Conservation (phyloP, 2,113 vertebrate species). For the Telmatochromis brachygnathus region DNA sequence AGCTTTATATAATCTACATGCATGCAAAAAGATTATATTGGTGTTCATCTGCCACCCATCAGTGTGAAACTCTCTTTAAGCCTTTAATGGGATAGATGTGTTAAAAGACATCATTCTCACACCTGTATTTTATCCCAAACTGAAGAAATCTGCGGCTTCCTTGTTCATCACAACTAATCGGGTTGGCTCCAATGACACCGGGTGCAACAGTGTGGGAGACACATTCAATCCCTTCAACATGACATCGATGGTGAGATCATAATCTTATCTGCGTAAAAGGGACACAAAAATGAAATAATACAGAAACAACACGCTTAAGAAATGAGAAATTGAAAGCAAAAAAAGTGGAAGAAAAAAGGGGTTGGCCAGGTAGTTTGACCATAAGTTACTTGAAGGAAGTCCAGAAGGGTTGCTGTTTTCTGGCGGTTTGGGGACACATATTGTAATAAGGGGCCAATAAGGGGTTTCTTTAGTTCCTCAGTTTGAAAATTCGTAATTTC, state of each 20-base stretch:
- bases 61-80: background rate
- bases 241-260: slow-evolving; percentile 46
- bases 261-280: background rate
- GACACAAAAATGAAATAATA: background rate
- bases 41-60: background rate
- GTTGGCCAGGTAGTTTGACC: background rate
- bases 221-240: slow-evolving; percentile 71
- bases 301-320: background rate
- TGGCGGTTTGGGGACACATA: background rate
- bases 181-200: background rate
- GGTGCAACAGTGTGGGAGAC: slow-evolving; percentile 25
- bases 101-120: background rate
- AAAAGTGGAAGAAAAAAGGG: background rate
- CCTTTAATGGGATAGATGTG: background rate
- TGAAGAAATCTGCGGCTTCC: slow-evolving; percentile 18
- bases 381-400: background rate
- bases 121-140: background rate
- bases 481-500: background rate
- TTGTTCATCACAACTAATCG: slow-evolving; percentile 47
- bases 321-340: background rate
- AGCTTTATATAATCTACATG: background rate
- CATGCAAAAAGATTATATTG: background rate
- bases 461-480: background rate
- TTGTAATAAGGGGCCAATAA: background rate
- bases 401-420: background rate